Percentiles rank a stretch among this genome's conserved stretches.
Evolutionary conservation across 2,888 invertebrate genomes (phyloP).

Genomic region (Pyrrhosoma nymphula): DNA sequence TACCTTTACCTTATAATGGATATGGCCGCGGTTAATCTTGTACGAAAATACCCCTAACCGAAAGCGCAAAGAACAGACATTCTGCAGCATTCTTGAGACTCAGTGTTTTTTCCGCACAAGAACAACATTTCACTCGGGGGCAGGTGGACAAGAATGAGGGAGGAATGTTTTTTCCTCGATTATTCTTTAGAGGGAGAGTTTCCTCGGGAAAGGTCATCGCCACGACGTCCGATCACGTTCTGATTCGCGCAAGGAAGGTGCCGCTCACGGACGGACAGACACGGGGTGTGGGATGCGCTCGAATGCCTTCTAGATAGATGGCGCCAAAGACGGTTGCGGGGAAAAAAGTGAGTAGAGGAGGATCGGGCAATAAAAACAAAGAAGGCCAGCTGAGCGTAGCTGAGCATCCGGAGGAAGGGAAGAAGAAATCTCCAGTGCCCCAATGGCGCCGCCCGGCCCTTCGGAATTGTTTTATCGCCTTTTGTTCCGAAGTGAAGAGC

Average conservation of each 20-base stretch:
- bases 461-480: conserved; percentile 35
- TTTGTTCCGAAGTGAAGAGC: conserved; percentile 44
- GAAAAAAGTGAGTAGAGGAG: neutral
- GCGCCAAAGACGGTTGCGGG: neutral
- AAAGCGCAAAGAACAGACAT: neutral
- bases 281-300: conserved; percentile 27
- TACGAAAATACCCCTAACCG: neutral
- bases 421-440: neutral
- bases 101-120: neutral
- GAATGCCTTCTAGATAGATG: conserved; percentile 21
- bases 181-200: neutral
- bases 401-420: neutral
- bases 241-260: conserved; percentile 16
- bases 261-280: conserved; percentile 33
- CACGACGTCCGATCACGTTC: conserved; percentile 36
- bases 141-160: neutral
- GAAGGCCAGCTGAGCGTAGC: conserved; percentile 43
- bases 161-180: neutral
- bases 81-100: neutral
- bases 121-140: neutral
- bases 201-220: neutral
- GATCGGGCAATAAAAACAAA: conserved; percentile 28
- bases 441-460: conserved; percentile 6
- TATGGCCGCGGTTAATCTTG: no score
- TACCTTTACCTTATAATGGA: no score